Base-by-base conservation (phyloP, 2,797 vertebrate genomes). In the Thalassophryne amazonica region DNA sequence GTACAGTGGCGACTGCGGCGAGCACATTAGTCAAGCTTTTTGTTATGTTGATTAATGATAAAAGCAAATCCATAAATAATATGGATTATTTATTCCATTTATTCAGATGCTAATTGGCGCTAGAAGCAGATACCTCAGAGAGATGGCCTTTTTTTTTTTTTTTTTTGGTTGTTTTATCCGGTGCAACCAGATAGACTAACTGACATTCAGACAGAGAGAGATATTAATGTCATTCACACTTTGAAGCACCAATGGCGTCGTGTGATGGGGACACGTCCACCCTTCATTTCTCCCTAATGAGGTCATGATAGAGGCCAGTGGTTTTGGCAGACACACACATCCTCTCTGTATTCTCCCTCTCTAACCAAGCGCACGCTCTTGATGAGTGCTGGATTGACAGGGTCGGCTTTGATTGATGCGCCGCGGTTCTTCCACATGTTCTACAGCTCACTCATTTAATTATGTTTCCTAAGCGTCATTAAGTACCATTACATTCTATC, bases 401-500 rank as follows among this genome's bases (percentile, higher is more conserved):
- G 84, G 89, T 88, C 76, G 73, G 53, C 77, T 83, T 84, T 92
- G 90, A 92, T 91, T 91, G 90, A 92, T 92, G 90, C 84, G 56
- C 66, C 72, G 61, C 58, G 61, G 81, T 56, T 78, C 75, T 41
- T 88, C 84, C 69, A 84, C 84, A 87, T 89, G 88, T 89, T 91
- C 86, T 86, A 86, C 86, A 88, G 88, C 90, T 86, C 88, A 86
- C 66, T 91, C 84, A 85, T 91, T 91, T 92, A 90, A 92, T 91
- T 91, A 88, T 78, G 84, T 91, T 91, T 91, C 81, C 81, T 86
- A 95, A 91, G 95, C 96, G 91, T 95, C 96, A 98, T 98, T 97
- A 96, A 94, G 91, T 97, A 90, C 92, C 92, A 95, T 97, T 97
- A 95, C 91, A 93, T 92, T 92, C 92, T 90, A 96, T 97, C 95